A percentile compares a stretch with the other conserved stretches of the same genome.
phyloP scores from a whole-genome alignment of 2,797 vertebrate species.

The Gymnocypris eckloni region DNA sequence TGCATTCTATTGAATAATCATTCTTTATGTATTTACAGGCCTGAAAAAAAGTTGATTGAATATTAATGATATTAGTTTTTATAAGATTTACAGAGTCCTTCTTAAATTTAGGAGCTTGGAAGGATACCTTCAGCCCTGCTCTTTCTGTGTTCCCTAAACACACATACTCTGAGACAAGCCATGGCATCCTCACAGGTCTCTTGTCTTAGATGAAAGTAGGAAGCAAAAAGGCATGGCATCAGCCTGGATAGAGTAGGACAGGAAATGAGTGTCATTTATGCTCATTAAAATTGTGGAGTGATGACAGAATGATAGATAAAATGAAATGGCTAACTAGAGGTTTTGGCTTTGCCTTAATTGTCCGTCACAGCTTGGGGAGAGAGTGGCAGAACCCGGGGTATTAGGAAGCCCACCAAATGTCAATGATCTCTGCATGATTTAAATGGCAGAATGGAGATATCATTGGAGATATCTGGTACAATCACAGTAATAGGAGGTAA shows the following conservation, averaged over 20 bases:
- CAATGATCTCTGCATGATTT: slow-evolving; percentile 54
- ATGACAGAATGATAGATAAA: slow-evolving; percentile 26
- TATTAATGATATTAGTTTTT: neutral
- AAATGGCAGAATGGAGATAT: slow-evolving; percentile 51
- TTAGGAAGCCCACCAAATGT: slow-evolving; percentile 48
- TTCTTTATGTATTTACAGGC: neutral
- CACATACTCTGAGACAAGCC: slow-evolving; percentile 41
- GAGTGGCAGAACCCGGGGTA: slow-evolving; percentile 5
- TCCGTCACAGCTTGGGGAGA: slow-evolving; percentile 36
- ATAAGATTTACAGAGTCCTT: slow-evolving; percentile 5
- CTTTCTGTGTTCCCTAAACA: slow-evolving; percentile 52
- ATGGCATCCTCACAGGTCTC: slow-evolving; percentile 46
- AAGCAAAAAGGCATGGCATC: slow-evolving; percentile 15
- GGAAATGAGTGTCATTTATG: slow-evolving; percentile 48
- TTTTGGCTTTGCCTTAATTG: slow-evolving; percentile 39
- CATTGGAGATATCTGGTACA: slow-evolving; percentile 47
- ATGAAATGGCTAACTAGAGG: slow-evolving; percentile 51
- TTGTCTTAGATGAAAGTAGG: slow-evolving; percentile 40
- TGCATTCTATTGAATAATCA: neutral
- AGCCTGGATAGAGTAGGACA: slow-evolving; percentile 34
- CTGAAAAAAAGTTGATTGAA: slow-evolving; percentile 6
- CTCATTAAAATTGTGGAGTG: slow-evolving; percentile 55
- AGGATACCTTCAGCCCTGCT: slow-evolving; percentile 24
- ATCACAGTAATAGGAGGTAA: slow-evolving; percentile 58
- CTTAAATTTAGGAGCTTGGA: slow-evolving; percentile 32